Percentiles rank a stretch among this genome's conserved stretches.
These are phyloP conservation scores for Panthera leo DNA, from an alignment of 2,113 vertebrate genomes.

Conservation along the genomic window DNA sequence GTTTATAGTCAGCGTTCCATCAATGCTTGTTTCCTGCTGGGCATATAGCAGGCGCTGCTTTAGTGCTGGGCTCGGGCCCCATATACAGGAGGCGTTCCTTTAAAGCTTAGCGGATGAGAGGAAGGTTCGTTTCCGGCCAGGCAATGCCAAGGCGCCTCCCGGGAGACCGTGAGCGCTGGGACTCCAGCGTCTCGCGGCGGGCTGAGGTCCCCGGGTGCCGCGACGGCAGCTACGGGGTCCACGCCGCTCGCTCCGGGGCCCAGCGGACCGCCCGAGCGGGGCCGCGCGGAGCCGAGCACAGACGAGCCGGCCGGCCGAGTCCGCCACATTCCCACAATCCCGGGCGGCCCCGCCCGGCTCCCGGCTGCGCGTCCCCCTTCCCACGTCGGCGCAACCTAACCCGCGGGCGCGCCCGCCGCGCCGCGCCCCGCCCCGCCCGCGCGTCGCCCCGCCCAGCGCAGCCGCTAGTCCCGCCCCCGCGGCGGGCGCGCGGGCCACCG, in stretches of 20 bases:
- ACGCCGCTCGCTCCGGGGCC: fast-evolving
- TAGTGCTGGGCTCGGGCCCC: neutral
- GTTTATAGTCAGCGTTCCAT: neutral
- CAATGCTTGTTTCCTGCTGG: neutral
- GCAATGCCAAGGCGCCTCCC: neutral
- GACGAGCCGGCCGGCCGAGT: neutral
- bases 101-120: neutral
- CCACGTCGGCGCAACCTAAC: constrained; percentile 68
- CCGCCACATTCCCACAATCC: constrained; percentile 79
- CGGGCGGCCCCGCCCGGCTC: constrained; percentile 50
- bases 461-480: constrained; percentile 33
- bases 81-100: neutral
- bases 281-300: neutral
- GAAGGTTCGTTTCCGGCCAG: neutral
- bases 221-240: fast-evolving
- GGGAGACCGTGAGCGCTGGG: neutral
- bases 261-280: neutral
- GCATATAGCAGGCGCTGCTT: neutral
- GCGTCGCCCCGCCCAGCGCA: constrained; percentile 67
- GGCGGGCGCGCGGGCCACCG: neutral
- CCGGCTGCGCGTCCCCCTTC: constrained; percentile 53
- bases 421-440: constrained; percentile 72
- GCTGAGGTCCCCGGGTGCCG: neutral
- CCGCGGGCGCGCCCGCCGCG: neutral
- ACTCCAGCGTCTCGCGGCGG: neutral